Evolutionary conservation across 2,888 invertebrate genomes (phyloP), one percentile per base, ranked within the genome.

Genomic region (Nezara viridula): DNA sequence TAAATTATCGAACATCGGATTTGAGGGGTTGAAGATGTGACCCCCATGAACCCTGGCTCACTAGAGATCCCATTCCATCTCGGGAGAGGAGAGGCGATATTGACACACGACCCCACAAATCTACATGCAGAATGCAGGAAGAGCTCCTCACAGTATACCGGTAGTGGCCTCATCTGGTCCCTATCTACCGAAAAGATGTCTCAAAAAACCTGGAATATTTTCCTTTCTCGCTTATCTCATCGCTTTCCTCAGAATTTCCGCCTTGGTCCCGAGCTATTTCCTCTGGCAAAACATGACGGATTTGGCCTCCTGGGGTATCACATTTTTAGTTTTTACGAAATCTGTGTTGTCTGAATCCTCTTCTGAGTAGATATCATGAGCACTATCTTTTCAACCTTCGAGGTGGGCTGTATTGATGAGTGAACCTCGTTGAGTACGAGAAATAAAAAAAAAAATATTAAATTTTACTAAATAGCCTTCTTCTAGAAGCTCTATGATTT

Each of bases 31-130:
- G 37, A 21, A 37, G 6, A 73, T 73, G 66, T 19, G 19, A 32
- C 16, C 66, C 66, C 66, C 37, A 73, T 37, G 37, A 37, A 32
- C 66, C 37, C 37, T 32, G 32, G 27, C 7, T 6, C 19, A 19
- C 10, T 21, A 9, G 0, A 37, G 37, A 73, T 37, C 66, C 37
- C 66, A 66, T 66, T 19, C 32, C 4, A 73, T 37, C 66, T 21
- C 66, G 37, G 66, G 6, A 19, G 44, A 81, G n/a, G 14, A 40
- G 81, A n/a, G 24, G 5, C n/a, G 44, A 81, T 40, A 81, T 81
- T 81, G 81, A 81, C 81, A 81, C 44, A 47, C 14, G 81, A 81
- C 40, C 81, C 81, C 81, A 47, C n/a, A 81, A 44, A 81, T 81
- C 81, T 81, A 6, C 81, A 81, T 81, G 24, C 44, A 81, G 81